These are phyloP conservation scores for Thalpophila matura DNA, from an alignment of 2,888 invertebrate species.

Conservation along the genomic window DNA sequence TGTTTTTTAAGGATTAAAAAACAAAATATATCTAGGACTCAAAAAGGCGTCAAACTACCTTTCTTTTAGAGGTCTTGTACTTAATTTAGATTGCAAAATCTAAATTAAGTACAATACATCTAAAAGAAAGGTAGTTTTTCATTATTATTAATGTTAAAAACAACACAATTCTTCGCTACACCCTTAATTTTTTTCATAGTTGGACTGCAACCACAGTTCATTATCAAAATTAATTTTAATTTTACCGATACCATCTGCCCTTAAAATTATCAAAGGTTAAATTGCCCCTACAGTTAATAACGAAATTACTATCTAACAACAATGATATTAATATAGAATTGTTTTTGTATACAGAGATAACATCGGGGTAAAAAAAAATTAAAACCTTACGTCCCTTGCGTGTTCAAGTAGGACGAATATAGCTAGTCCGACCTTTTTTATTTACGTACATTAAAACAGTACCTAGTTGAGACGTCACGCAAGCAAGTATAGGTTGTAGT, in stretches of 20 bases:
- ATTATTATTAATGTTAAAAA: conserved; percentile 9
- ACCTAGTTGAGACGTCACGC: conserved; percentile 67
- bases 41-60: too few relatives aligned
- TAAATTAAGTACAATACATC: too few relatives aligned
- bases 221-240: conserved; percentile 44
- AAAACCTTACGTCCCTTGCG: conserved; percentile 68
- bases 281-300: conserved; percentile 58
- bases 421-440: conserved; percentile 65
- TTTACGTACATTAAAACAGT: conserved; percentile 58
- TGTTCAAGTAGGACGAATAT: conserved; percentile 70
- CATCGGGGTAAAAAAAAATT: conserved; percentile 60
- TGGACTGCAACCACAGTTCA: conserved; percentile 25
- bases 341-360: conserved; percentile 60
- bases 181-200: conserved; percentile 8
- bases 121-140: too few relatives aligned
- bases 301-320: conserved; percentile 40
- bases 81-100: too few relatives aligned
- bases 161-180: neutral
- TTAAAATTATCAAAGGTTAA: conserved; percentile 45
- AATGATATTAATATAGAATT: conserved; percentile 43
- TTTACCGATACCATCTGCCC: conserved; percentile 46
- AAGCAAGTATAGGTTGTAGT: conserved; percentile 46
- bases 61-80: too few relatives aligned
- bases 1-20: too few relatives aligned
- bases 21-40: too few relatives aligned